These are phyloP conservation scores for Iguana delicatissima DNA, from an alignment of 2,797 vertebrate genomes.

Conservation along the genomic window DNA sequence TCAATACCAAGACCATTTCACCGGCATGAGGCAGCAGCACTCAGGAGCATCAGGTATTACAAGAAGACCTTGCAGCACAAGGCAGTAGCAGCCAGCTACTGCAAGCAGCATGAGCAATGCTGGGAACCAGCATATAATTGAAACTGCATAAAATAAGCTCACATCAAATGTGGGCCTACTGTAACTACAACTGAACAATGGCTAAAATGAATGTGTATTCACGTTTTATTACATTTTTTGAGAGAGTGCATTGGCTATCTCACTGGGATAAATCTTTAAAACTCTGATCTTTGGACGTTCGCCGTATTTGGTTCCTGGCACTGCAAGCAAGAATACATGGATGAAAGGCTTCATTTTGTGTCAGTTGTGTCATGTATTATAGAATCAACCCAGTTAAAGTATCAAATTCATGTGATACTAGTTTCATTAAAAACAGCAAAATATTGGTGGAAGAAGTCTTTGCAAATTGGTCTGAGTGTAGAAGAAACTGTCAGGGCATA, in stretches of 20 bases:
- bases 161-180: too few species aligned
- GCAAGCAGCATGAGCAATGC: too few species aligned
- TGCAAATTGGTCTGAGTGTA: not conserved
- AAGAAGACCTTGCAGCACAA: too few species aligned
- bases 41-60: too few species aligned
- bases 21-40: too few species aligned
- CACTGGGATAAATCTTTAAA: constrained; percentile 7
- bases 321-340: not conserved
- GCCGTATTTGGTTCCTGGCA: not conserved
- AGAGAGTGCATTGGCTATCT: not conserved
- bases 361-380: too few species aligned
- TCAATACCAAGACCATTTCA: too few species aligned
- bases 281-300: not conserved
- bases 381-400: not conserved
- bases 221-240: not conserved
- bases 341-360: not conserved
- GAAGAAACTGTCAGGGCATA: not conserved
- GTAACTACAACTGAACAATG: not conserved
- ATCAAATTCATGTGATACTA: not conserved
- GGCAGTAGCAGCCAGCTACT: too few species aligned
- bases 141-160: too few species aligned
- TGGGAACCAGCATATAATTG: too few species aligned
- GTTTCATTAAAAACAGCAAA: not conserved
- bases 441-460: not conserved
- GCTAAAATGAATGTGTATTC: not conserved